phyloP scores from a whole-genome alignment of 1,140 invertebrate species.

The Laupala kohalensis region DNA sequence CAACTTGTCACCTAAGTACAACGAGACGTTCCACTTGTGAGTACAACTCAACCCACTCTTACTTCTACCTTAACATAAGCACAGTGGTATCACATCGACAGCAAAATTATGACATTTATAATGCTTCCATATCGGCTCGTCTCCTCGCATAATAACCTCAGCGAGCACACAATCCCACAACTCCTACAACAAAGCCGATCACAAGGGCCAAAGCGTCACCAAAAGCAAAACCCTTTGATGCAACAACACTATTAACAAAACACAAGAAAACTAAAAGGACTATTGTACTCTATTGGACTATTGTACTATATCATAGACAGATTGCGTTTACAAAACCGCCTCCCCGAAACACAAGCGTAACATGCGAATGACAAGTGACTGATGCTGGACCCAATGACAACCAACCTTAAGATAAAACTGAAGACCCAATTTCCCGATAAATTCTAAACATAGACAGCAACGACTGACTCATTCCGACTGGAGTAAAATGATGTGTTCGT shows the following conservation, averaged over 20 bases:
- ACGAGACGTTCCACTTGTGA: conserved; percentile 99
- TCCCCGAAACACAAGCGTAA: too few relatives aligned
- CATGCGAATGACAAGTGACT: too few relatives aligned
- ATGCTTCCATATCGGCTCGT: conserved; percentile 24
- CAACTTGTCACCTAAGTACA: conserved; percentile 98
- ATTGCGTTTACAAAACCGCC: too few relatives aligned
- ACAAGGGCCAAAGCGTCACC: conserved; percentile 59
- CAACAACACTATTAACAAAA: conserved; percentile 9
- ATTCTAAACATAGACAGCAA: too few relatives aligned
- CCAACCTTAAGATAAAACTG: too few relatives aligned
- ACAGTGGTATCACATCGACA: too few relatives aligned
- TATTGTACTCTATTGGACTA: neutral
- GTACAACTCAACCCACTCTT: conserved; percentile 39
- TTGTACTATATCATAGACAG: too few relatives aligned
- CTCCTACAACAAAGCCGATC: conserved; percentile 48
- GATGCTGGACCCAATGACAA: too few relatives aligned
- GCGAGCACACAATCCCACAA: conserved; percentile 55
- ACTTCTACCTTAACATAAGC: neutral
- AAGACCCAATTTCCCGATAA: too few relatives aligned
- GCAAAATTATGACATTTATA: too few relatives aligned
- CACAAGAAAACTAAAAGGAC: conserved; percentile 10
- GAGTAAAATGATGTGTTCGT: too few relatives aligned
- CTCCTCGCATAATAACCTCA: conserved; percentile 58
- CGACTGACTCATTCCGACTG: too few relatives aligned
- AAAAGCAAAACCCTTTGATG: conserved; percentile 44